Conservation (phyloP, 1,140 invertebrate species). For the Drepana arcuata region DNA sequence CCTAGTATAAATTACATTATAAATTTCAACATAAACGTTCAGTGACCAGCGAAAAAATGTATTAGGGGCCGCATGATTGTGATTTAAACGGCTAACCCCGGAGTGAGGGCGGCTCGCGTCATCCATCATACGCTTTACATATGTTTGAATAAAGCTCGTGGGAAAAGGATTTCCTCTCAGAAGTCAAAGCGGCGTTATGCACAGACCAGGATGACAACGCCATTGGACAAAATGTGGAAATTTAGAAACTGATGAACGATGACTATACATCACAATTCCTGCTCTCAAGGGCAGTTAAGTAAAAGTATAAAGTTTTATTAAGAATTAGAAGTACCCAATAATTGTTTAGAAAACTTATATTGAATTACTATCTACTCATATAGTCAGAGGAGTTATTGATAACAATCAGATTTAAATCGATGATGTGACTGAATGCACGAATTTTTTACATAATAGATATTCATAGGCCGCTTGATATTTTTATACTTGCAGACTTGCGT, state of each 20-base stretch:
- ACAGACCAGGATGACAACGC: constrained; percentile 40
- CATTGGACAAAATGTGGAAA: too few relatives aligned
- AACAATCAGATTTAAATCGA: too few relatives aligned
- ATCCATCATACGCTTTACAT: constrained; percentile 72
- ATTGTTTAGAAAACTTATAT: neutral
- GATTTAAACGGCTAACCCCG: constrained; percentile 63
- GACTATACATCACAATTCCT: too few relatives aligned
- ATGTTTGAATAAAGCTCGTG: constrained; percentile 72
- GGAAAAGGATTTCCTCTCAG: constrained; percentile 71
- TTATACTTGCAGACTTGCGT: too few relatives aligned
- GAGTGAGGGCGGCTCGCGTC: constrained; percentile 43
- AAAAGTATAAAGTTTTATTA: too few relatives aligned
- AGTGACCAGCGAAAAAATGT: constrained; percentile 62
- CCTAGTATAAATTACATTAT: constrained; percentile 60
- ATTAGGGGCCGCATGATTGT: constrained; percentile 54
- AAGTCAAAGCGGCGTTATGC: constrained; percentile 54
- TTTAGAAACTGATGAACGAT: too few relatives aligned
- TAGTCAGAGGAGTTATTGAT: too few relatives aligned
- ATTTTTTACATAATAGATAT: too few relatives aligned
- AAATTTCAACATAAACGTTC: constrained; percentile 52
- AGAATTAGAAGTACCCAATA: neutral
- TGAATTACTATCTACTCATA: too few relatives aligned
- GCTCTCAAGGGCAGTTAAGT: too few relatives aligned
- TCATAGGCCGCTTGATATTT: too few relatives aligned
- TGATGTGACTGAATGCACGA: too few relatives aligned